Percentiles rank a stretch among this genome's conserved stretches.
Conservation (phyloP, 1,140 invertebrate species). For the Drosophila obscura region DNA sequence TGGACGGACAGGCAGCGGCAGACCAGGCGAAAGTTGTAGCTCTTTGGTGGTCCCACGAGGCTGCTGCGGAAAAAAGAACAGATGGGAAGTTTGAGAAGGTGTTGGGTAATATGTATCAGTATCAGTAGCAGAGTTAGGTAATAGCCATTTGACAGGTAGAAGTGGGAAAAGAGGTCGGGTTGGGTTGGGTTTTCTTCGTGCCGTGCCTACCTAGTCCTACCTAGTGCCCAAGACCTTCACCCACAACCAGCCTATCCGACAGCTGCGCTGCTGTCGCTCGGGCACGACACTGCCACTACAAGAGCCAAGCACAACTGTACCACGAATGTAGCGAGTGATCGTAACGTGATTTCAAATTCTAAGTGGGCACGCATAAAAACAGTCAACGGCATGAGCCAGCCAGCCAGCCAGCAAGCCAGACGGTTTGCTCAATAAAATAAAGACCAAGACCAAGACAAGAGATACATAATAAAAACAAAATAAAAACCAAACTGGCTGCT, state of each 20-base stretch:
- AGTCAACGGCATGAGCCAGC: constrained; percentile 10
- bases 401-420: too few relatives aligned
- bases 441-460: constrained; percentile 29
- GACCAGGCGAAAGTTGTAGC: constrained; percentile 58
- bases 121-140: not conserved
- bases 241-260: not conserved
- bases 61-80: constrained; percentile 13
- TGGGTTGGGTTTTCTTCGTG: too few relatives aligned
- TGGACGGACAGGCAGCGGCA: constrained; percentile 64
- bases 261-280: constrained; percentile 6
- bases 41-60: constrained; percentile 23
- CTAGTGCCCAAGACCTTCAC: too few relatives aligned
- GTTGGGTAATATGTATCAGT: not conserved
- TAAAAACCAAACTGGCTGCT: constrained; percentile 63
- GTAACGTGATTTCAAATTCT: constrained; percentile 68
- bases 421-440: not conserved
- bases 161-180: too few relatives aligned
- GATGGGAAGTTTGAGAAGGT: too few relatives aligned
- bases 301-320: constrained; percentile 67
- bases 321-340: constrained; percentile 32
- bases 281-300: not conserved
- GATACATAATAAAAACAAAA: constrained; percentile 43
- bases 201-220: too few relatives aligned
- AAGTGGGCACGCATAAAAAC: constrained; percentile 63
- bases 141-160: not conserved